Percentiles rank a stretch among this genome's conserved stretches.
Evolutionary conservation across 1,140 invertebrate species (phyloP).

Genomic region (Lethocerus indicus): DNA sequence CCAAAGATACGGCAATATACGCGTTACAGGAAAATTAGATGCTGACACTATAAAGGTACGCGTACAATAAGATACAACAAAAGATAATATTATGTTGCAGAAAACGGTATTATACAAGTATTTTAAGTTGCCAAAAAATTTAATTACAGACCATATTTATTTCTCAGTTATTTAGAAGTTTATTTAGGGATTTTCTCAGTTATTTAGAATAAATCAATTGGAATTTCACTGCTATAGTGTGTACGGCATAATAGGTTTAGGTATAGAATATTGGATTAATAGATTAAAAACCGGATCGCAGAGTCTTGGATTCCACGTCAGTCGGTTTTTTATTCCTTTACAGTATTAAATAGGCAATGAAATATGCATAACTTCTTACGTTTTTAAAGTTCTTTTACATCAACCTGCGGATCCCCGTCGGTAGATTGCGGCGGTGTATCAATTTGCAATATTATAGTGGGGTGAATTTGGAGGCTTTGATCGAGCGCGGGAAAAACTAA

Average conservation of each 20-base stretch:
- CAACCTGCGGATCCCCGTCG: no score
- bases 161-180: neutral
- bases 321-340: no score
- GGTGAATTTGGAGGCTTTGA: no score
- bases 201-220: neutral
- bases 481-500: no score
- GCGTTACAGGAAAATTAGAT: slow-evolving; percentile 41
- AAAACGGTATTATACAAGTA: neutral
- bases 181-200: neutral
- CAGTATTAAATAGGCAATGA: no score
- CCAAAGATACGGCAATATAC: slow-evolving; percentile 46
- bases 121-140: neutral
- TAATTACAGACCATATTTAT: neutral
- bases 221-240: neutral
- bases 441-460: no score
- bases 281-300: no score
- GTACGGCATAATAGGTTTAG: neutral
- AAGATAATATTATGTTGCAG: slow-evolving; percentile 1
- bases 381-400: no score
- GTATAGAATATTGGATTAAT: no score
- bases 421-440: no score
- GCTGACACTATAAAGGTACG: slow-evolving; percentile 35
- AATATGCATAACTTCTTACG: no score
- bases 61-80: neutral
- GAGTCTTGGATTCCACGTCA: no score